phyloP scores from a whole-genome alignment of 1,140 invertebrate species.

The Nebria ingens region DNA sequence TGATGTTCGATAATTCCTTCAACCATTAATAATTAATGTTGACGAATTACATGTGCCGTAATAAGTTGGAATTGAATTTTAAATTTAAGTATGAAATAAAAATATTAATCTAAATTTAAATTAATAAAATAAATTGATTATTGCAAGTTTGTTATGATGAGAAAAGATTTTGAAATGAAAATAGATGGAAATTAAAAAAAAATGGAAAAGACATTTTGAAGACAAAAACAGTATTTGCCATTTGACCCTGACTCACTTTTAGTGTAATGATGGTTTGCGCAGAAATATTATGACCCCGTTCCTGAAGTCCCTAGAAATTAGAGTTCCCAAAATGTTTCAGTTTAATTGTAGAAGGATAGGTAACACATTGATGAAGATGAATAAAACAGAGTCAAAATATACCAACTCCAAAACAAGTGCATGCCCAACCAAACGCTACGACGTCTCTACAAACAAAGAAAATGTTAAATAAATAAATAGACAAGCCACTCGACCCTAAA shows the following conservation, averaged over 20 bases:
- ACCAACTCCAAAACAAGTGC: not conserved
- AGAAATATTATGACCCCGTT: conserved; percentile 78
- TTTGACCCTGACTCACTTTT: conserved; percentile 61
- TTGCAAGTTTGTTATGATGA: too few species aligned
- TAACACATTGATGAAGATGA: conserved; percentile 20
- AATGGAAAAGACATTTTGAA: not conserved
- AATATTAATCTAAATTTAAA: too few species aligned
- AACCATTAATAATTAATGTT: too few species aligned
- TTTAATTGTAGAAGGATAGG: conserved; percentile 33
- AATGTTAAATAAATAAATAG: too few species aligned
- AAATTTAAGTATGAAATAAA: too few species aligned
- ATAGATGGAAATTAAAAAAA: not conserved
- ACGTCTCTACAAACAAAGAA: conserved; percentile 3
- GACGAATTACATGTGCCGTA: too few species aligned
- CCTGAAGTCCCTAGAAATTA: conserved; percentile 67
- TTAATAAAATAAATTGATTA: too few species aligned
- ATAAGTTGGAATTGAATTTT: too few species aligned
- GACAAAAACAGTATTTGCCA: conserved; percentile 10
- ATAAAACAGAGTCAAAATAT: conserved; percentile 16
- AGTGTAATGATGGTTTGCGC: conserved; percentile 78
- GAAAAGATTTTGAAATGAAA: too few species aligned
- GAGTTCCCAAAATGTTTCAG: conserved; percentile 18
- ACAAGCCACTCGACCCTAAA: too few species aligned
- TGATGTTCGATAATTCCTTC: too few species aligned
- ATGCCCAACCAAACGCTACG: conserved; percentile 11